Base-by-base conservation (phyloP, 2,113 vertebrate genomes). In the Oryzias celebensis region DNA sequence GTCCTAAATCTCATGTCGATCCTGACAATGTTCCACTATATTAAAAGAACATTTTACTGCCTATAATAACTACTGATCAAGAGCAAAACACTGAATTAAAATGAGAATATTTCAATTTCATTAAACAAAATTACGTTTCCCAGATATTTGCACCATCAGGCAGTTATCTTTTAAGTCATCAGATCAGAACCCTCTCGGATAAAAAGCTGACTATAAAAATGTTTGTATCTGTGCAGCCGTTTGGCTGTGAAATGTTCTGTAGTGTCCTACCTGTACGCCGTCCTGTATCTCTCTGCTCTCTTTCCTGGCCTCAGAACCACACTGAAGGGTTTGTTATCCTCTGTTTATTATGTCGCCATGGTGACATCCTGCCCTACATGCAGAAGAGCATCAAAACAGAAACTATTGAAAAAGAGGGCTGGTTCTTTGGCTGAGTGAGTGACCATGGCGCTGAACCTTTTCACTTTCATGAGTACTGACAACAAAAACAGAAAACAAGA, bases 291-390 rank as follows among this genome's bases (percentile, higher is more conserved):
- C 58, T 63, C 71, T 43, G 65, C 52, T 65, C 58, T 60, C 73
- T 75, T 50, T 52, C 76, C 66, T 72, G 46, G 62, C 57, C 64
- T 77, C 62, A 62, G 75, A 48, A 36, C 73, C 64, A 83, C 86
- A 87, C 73, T 78, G 81, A 87, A 89, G 68, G 64, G 68, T 60
- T 90, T 95, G 93, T 95, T 95, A 91, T 94, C 90, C 75, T 92
- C 83, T 95, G 94, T 95, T 95, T 94, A 93, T 86, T 73, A 87
- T 52, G 92, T 94, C 84, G 84, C 91, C 91, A 91, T 93, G 90
- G 85, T 81, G 86, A 94, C 90, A 63, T 77, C 75, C 87, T 91
- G 91, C 92, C 91, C 90, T 90, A 92, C 92, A 93, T 87, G 89
- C 73, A 90, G 90, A 84, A 82, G 89, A 85, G 88, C 81, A 82